Percentiles rank a stretch among this genome's conserved stretches.
Conservation (phyloP, 2,797 vertebrate species). For the Cyclopterus lumpus region DNA sequence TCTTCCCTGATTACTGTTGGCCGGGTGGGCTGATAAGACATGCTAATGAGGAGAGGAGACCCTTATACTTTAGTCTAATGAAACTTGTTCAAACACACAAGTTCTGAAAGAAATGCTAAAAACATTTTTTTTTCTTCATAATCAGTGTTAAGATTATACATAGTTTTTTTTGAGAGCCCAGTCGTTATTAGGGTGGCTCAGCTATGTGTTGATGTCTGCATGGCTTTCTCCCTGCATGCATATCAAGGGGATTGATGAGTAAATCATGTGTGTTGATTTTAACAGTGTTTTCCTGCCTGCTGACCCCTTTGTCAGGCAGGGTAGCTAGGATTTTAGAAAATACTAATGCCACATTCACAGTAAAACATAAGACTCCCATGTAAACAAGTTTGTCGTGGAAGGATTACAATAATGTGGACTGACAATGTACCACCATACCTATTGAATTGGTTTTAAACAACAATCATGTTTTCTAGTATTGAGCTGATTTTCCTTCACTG, state of each 20-base stretch:
- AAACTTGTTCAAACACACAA: slow-evolving; percentile 28
- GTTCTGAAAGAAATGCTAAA: background rate
- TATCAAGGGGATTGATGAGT: slow-evolving; percentile 7
- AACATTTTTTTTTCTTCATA: background rate
- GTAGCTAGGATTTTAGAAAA: slow-evolving; percentile 4
- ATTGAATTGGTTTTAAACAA: background rate
- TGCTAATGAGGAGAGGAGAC: slow-evolving; percentile 65
- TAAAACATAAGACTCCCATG: background rate
- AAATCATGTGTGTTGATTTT: background rate
- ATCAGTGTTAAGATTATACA: background rate
- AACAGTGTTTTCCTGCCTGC: slow-evolving; percentile 1
- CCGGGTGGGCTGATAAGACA: slow-evolving; percentile 76
- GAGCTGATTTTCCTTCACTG: background rate
- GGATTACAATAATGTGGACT: background rate
- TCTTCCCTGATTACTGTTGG: slow-evolving; percentile 73
- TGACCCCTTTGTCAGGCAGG: background rate
- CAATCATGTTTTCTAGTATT: background rate
- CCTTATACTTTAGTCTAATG: slow-evolving; percentile 31
- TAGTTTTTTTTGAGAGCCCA: background rate
- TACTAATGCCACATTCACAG: background rate
- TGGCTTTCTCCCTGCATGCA: background rate
- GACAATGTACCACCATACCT: background rate
- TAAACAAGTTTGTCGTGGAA: background rate
- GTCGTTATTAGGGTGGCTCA: background rate
- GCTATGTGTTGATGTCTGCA: background rate